Percentiles rank a stretch among this genome's conserved stretches.
Evolutionary conservation across 2,797 vertebrate species (phyloP).

Genomic region (Phoebastria nigripes): DNA sequence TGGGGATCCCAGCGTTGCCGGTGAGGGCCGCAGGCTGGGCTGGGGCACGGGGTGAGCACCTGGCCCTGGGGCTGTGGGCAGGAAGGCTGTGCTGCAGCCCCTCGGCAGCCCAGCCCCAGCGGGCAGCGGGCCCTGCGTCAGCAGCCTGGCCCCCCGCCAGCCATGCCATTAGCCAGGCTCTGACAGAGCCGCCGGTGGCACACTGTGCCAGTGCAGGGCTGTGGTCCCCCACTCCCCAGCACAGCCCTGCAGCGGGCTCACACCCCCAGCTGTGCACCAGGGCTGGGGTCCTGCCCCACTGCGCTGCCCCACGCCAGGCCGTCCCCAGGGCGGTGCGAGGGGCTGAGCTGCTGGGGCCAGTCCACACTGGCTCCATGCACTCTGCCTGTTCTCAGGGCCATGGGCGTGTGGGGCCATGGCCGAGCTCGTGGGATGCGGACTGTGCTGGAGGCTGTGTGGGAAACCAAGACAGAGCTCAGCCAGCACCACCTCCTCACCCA

Average conservation of each 20-base stretch:
- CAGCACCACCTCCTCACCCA: fast-evolving
- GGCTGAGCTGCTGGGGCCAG: neutral
- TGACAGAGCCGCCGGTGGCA: fast-evolving
- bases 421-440: fast-evolving
- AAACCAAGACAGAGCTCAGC: neutral
- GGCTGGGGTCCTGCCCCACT: neutral
- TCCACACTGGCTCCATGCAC: fast-evolving
- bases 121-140: fast-evolving
- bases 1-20: fast-evolving
- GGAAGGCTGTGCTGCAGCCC: neutral
- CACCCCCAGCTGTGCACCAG: too few species aligned
- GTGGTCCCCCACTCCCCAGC: fast-evolving
- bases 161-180: neutral
- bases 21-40: fast-evolving
- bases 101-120: fast-evolving
- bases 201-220: neutral
- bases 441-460: too few species aligned
- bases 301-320: neutral
- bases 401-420: fast-evolving
- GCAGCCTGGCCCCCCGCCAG: neutral
- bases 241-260: fast-evolving
- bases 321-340: fast-evolving
- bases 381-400: neutral
- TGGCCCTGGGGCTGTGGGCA: neutral
- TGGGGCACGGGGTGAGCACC: fast-evolving